Percentiles rank a stretch among this genome's conserved stretches.
Evolutionary conservation across 2,113 vertebrate species (phyloP).

Genomic region (Dipodomys stephensi): DNA sequence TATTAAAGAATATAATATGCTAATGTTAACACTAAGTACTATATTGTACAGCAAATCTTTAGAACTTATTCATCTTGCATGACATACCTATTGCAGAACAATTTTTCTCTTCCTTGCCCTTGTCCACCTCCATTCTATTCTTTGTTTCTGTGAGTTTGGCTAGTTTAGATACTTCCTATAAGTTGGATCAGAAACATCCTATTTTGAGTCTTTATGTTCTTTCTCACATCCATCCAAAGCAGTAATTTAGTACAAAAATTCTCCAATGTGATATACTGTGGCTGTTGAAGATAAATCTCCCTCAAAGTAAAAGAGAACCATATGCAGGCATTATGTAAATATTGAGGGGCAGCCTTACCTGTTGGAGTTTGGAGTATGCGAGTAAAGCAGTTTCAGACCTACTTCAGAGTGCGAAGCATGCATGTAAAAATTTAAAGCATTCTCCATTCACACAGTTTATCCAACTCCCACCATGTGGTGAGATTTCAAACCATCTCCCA

Average conservation of each 20-base stretch:
- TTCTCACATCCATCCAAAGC: conserved; percentile 3
- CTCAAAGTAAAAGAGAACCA: not conserved
- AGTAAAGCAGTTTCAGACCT: not conserved
- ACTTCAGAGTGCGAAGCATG: conserved; percentile 5
- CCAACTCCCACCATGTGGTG: not conserved
- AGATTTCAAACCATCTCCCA: conserved; percentile 42
- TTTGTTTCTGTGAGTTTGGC: not conserved
- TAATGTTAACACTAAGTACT: not conserved
- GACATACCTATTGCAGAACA: not conserved
- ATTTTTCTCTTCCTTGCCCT: not conserved
- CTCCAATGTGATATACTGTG: not conserved
- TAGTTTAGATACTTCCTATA: not conserved
- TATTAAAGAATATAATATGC: not conserved
- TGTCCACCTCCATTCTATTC: not conserved
- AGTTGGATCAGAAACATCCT: not conserved
- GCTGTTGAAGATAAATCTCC: not conserved
- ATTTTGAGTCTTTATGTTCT: not conserved
- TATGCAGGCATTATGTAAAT: not conserved
- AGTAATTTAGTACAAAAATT: not conserved
- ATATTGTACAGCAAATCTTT: not conserved
- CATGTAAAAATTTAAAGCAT: not conserved
- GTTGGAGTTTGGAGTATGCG: conserved; percentile 22
- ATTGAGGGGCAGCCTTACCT: not conserved
- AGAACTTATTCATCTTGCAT: not conserved
- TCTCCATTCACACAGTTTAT: conserved; percentile 17